These are phyloP conservation scores for Liodrosophila aerea DNA, from an alignment of 2,888 invertebrate genomes.

Conservation along the genomic window DNA sequence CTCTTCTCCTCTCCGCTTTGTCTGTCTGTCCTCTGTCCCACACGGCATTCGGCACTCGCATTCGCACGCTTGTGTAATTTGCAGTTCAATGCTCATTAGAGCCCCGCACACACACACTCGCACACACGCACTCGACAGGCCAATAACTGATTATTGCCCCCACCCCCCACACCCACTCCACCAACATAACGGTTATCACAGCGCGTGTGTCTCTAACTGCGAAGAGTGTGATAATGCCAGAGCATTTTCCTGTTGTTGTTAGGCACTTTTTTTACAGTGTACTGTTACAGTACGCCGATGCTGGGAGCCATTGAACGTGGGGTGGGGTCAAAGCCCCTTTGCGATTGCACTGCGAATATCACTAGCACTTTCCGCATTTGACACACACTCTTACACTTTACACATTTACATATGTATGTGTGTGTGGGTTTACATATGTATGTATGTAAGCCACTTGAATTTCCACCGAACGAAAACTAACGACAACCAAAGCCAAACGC, in stretches of 20 bases:
- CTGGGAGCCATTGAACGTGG: neutral
- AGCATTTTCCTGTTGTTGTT: slow-evolving; percentile 6
- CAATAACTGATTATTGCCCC: slow-evolving; percentile 60
- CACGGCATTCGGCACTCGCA: slow-evolving; percentile 1
- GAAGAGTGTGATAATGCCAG: no score
- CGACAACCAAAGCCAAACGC: slow-evolving; percentile 56
- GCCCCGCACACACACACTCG: no score
- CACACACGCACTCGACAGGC: slow-evolving; percentile 23
- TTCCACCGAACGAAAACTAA: slow-evolving; percentile 35
- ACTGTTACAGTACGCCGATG: no score
- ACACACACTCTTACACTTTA: neutral
- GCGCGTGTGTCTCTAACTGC: neutral
- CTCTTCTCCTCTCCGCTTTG: no score
- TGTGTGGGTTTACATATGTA: neutral
- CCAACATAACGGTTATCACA: slow-evolving; percentile 5
- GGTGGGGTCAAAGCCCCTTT: no score
- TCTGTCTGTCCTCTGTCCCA: neutral
- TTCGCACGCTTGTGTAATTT: slow-evolving; percentile 53
- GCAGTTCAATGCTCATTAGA: slow-evolving; percentile 70
- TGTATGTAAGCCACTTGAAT: no score
- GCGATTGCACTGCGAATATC: no score
- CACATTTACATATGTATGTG: neutral
- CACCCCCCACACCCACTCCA: slow-evolving; percentile 19
- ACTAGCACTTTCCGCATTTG: no score
- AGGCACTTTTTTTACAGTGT: slow-evolving; percentile 8